These are phyloP conservation scores for Dasysyrphus tricinctus DNA, from an alignment of 2,888 invertebrate species.

Conservation along the genomic window DNA sequence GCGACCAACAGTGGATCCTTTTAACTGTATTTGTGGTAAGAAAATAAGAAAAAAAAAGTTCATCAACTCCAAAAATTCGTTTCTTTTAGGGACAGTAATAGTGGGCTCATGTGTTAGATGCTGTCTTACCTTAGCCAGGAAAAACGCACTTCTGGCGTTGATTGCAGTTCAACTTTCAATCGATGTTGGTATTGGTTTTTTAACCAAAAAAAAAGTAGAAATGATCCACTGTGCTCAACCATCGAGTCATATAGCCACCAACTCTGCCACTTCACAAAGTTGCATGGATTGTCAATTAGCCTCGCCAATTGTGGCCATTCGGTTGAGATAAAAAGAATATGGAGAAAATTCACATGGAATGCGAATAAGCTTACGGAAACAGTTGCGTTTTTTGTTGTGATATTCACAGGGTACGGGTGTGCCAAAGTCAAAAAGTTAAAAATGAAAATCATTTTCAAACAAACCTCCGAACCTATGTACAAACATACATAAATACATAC, in stretches of 20 bases:
- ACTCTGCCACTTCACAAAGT: neutral
- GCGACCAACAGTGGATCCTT: neutral
- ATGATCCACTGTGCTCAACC: neutral
- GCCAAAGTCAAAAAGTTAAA: neutral
- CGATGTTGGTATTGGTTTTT: no score
- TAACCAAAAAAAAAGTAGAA: no score
- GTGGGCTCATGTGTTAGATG: no score
- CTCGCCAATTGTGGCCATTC: slow-evolving; percentile 31
- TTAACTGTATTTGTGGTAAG: neutral
- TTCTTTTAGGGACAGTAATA: no score
- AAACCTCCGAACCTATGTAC: no score
- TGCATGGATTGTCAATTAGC: slow-evolving; percentile 53
- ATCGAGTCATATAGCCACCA: neutral
- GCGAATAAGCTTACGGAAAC: slow-evolving; percentile 22
- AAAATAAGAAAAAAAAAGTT: no score
- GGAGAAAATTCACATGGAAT: slow-evolving; percentile 37
- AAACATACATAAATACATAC: no score
- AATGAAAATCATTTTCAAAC: slow-evolving; percentile 3
- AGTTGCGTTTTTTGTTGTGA: neutral
- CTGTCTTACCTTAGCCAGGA: no score
- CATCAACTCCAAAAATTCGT: no score
- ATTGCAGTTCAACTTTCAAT: no score
- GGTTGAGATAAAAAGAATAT: slow-evolving; percentile 31
- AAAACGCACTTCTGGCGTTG: no score
- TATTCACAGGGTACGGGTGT: neutral